phyloP scores from a whole-genome alignment of 2,797 vertebrate genomes.

The Myiotriccus ornatus region DNA sequence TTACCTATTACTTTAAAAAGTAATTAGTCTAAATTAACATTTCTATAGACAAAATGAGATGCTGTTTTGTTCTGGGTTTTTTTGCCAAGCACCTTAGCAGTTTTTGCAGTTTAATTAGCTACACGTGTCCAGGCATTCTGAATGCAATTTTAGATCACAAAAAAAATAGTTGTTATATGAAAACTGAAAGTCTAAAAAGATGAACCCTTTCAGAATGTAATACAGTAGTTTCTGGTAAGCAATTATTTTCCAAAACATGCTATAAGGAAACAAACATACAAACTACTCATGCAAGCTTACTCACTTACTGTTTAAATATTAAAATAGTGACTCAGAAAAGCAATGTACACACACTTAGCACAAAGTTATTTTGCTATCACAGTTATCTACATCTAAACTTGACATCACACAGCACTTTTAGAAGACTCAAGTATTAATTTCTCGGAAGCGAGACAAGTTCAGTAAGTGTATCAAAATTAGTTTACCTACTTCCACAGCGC shows the following conservation, averaged over 20 bases:
- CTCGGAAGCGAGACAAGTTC: slow-evolving; percentile 24
- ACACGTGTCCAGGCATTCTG: background rate
- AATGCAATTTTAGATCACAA: background rate
- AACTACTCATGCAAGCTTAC: slow-evolving; percentile 37
- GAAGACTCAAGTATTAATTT: slow-evolving; percentile 32
- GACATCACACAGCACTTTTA: slow-evolving; percentile 16
- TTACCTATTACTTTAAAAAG: background rate
- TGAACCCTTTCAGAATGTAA: background rate
- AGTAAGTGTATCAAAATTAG: slow-evolving; percentile 70
- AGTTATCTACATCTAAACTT: slow-evolving; percentile 34
- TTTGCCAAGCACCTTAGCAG: background rate
- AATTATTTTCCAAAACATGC: background rate
- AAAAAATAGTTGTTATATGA: background rate
- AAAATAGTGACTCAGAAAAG: slow-evolving; percentile 30
- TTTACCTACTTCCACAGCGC: slow-evolving; percentile 77
- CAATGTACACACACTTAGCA: background rate
- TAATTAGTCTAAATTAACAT: background rate
- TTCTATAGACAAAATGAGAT: background rate
- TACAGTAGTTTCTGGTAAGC: background rate
- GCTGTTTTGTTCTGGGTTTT: background rate
- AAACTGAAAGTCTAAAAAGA: background rate
- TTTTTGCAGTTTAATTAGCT: background rate
- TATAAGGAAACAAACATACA: background rate
- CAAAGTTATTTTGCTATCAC: slow-evolving; percentile 22
- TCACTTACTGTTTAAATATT: slow-evolving; percentile 24